Conservation (phyloP, 2,113 vertebrate genomes). For the western clawed frog (Xenopus tropicalis) region UCB_Xtro_10.0 CM004444.2:109290501-109291000, state of each 20-base stretch:
- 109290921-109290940: conserved; percentile 56
- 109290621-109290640: conserved; percentile 59
- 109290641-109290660: conserved; percentile 67
- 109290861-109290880: conserved; percentile 79
- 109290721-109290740: conserved; percentile 46
- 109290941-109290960: conserved; percentile 59
- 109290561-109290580: conserved; percentile 58
- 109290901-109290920: conserved; percentile 54
- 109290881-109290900: conserved; percentile 62
- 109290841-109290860: conserved; percentile 70
- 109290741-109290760: conserved; percentile 41
- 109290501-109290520: conserved; percentile 69
- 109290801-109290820: conserved; percentile 66
- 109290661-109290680: conserved; percentile 76
- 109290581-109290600: neutral
- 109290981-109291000: conserved; percentile 70
- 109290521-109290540: conserved; percentile 56
- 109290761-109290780: conserved; percentile 49
- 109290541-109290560: conserved; percentile 61
- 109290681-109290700: conserved; percentile 73
- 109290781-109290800: conserved; percentile 34
- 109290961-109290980: conserved; percentile 6
- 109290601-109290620: conserved; percentile 55
- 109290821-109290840: conserved; percentile 66
- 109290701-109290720: conserved; percentile 63